Base-by-base conservation (phyloP, 2,888 invertebrate species). In the Cephus pulcher region DNA sequence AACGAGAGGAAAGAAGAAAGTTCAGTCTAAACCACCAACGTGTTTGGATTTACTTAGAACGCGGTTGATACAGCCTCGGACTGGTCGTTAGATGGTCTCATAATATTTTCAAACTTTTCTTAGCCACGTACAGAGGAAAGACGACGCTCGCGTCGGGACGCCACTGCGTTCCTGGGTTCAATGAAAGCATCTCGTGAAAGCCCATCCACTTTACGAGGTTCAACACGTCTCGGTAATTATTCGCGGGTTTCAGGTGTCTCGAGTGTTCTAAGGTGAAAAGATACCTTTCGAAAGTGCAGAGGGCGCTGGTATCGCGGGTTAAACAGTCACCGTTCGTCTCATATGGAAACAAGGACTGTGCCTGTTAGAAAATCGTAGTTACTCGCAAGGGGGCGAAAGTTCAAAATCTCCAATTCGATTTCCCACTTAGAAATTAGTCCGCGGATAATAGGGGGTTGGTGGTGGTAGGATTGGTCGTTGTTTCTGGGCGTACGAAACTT, bases 31-130 rank as follows among this genome's bases (percentile, higher is more conserved):
- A 71, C 30, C 30, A 33, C 30, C 32, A 71, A 30, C 32, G 33
- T 30, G 71, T 71, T 23, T 71, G 30, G 30, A 71, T 71, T 71
- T 71, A 32, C 71, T 33, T 32, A 4, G 32, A 32, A 32, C 12
- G 15, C 71, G 9, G 71, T 9, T 2, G 23, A 56, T 15, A 0
- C 23, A 56, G 74, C 70, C 70, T 75, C 30, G 70, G 56, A n/a
- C 37, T 40, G 56, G 71, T 78, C 75, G 74, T 75, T 74, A 35
- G 74, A 78, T 71, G 78, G 75, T 34, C 78, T 78, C 75, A 78
- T 78, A 71, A 75, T 78, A 75, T 78, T 78, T 75, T 79, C 34
- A 74, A 56, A 69, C 23, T 75, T 3, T 78, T 71, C 71, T 71
- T 33, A 30, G 40, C 56, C 56, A 23, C 56, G 15, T 56, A 2